phyloP scores from a whole-genome alignment of 2,797 vertebrate species.

The Sebastes taczanowskii region DNA sequence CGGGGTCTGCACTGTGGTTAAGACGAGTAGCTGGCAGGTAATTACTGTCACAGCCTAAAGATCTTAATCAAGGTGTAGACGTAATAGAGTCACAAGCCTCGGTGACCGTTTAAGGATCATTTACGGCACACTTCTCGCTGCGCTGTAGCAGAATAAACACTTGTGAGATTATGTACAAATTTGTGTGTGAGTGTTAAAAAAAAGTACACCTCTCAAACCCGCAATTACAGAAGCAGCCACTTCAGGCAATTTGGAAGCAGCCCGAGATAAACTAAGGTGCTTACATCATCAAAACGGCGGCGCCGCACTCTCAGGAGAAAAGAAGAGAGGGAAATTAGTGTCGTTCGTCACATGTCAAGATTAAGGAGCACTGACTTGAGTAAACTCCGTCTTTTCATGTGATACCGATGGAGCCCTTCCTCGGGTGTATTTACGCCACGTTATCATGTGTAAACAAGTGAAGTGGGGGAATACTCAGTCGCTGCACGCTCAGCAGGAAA shows the following conservation, averaged over 20 bases:
- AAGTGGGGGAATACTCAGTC: background rate
- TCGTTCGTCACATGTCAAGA: slow-evolving; percentile 48
- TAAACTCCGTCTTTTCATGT: slow-evolving; percentile 28
- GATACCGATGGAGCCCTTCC: slow-evolving; percentile 18
- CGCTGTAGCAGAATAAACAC: background rate
- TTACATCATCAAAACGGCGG: slow-evolving; percentile 57
- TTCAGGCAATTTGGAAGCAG: slow-evolving; percentile 63
- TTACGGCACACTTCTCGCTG: slow-evolving; percentile 14
- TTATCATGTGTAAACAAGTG: slow-evolving; percentile 24
- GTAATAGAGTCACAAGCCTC: slow-evolving; percentile 39
- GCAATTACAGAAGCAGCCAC: slow-evolving; percentile 70
- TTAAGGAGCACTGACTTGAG: slow-evolving; percentile 44
- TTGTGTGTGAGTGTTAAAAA: background rate
- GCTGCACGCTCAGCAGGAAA: background rate
- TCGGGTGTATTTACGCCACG: background rate
- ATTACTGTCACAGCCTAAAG: slow-evolving; percentile 64
- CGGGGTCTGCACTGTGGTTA: slow-evolving; percentile 27
- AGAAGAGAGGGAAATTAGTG: slow-evolving; percentile 54
- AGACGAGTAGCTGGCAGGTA: slow-evolving; percentile 49
- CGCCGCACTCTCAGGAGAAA: slow-evolving; percentile 24
- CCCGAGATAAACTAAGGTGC: slow-evolving; percentile 59
- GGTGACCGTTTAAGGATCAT: slow-evolving; percentile 53
- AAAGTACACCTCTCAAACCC: slow-evolving; percentile 33
- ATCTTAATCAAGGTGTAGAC: slow-evolving; percentile 67
- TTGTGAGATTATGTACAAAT: background rate